phyloP scores from a whole-genome alignment of 1,140 invertebrate genomes.

The Zeugodacus cucurbitae region DNA sequence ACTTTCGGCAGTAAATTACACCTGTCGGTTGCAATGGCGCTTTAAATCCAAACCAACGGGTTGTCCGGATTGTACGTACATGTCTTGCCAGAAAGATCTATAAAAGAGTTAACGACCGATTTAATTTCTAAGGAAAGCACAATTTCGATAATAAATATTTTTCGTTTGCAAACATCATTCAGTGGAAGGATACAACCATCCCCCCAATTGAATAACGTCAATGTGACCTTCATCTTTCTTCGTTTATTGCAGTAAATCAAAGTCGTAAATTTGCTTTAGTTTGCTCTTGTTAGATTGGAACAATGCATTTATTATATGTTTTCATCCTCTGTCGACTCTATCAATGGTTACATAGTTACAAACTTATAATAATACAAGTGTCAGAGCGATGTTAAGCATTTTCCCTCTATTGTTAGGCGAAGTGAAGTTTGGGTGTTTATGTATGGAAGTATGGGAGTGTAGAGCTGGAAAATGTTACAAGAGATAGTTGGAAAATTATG shows the following conservation, averaged over 20 bases:
- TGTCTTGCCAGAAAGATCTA: no score
- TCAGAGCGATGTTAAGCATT: neutral
- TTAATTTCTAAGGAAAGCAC: no score
- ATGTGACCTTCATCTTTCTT: neutral
- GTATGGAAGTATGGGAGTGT: neutral
- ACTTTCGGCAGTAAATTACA: no score
- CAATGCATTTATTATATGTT: constrained; percentile 28
- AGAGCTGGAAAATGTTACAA: neutral
- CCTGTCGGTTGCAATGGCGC: no score
- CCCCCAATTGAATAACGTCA: no score
- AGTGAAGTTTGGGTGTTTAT: neutral
- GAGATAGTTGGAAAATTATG: neutral
- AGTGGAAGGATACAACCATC: no score
- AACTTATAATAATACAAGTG: neutral
- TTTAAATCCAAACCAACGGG: no score
- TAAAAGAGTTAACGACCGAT: no score
- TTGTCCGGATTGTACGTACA: no score
- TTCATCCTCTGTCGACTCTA: neutral
- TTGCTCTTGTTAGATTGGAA: neutral
- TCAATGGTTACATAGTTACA: constrained; percentile 1
- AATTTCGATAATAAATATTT: neutral
- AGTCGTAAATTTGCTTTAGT: neutral
- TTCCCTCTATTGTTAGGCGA: neutral
- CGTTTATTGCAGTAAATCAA: neutral
- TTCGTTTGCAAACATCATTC: no score